Conservation (phyloP, 1,140 invertebrate species). For the Lasioglossum baleicum region DNA sequence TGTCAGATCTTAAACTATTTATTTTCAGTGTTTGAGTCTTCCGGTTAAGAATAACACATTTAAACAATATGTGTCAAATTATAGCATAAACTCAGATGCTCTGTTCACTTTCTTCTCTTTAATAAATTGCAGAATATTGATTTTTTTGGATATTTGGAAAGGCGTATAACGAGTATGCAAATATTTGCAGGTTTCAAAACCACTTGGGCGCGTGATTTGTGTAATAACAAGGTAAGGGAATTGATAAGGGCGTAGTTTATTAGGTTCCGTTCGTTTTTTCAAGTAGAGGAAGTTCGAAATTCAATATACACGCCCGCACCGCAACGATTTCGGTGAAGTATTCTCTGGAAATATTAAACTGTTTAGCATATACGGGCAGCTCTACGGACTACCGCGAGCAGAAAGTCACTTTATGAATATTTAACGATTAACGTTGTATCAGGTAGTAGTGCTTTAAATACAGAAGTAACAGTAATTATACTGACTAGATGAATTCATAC, state of each 20-base stretch:
- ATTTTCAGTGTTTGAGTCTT: too few relatives aligned
- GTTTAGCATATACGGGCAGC: background rate
- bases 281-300: background rate
- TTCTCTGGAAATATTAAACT: constrained; percentile 4
- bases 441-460: constrained; percentile 13
- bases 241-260: background rate
- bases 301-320: background rate
- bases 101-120: too few relatives aligned
- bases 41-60: too few relatives aligned
- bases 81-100: too few relatives aligned
- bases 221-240: background rate
- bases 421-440: constrained; percentile 15
- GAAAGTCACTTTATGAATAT: constrained; percentile 36
- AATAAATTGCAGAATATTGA: too few relatives aligned
- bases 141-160: too few relatives aligned
- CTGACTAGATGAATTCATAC: constrained; percentile 11
- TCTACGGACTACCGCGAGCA: too few relatives aligned
- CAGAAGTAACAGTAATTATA: constrained; percentile 33
- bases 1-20: too few relatives aligned
- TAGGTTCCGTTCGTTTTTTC: background rate
- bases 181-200: too few relatives aligned
- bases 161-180: too few relatives aligned
- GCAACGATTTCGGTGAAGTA: background rate
- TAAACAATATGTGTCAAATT: too few relatives aligned
- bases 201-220: background rate